Evolutionary conservation across 2,797 vertebrate species (phyloP), one percentile per base, ranked within the genome.

Genomic region (Pteropus rufus): DNA sequence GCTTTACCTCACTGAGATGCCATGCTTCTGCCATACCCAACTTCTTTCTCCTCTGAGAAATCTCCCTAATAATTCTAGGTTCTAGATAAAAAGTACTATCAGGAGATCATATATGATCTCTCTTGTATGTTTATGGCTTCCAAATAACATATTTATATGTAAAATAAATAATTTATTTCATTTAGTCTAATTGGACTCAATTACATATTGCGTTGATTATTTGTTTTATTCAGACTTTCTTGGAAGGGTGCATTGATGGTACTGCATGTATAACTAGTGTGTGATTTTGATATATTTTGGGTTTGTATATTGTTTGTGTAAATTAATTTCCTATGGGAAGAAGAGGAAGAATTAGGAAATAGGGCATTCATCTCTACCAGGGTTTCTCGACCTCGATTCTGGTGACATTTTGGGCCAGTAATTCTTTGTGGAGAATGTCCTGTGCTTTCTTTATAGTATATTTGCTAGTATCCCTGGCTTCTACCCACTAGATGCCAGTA

Each of bases 341-440:
- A 96, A 75, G 31, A 79, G 44, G 26, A 84, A 89, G 44, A 67
- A 65, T 39, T 75, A 93, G 83, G 54, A 96, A 91, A 67, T 77
- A 69, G 58, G 46, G 7, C 49, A 16, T 65, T 92, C 16, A 23
- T 70, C 10, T 86, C 29, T 49, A 14, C 7, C 14, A 41, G n/a
- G 12, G 1, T 73, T 91, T 95, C 80, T 84, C 16, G 67, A 1
- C 49, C 34, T 93, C 4, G 5, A 24, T 19, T 67, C 12, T 67
- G 0, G 44, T 77, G 82, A 76, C 49, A 41, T 88, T 91, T 93
- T 39, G 60, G 34, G 29, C 39, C 16, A 52, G 4, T 73, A 70
- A 15, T 64, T 83, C 16, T 82, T 64, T 49, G 7, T 41, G n/a
- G 16, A 18, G 8, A 29, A 29, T 87, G 2, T 52, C 69, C 34